A percentile compares a stretch with the other conserved stretches of the same genome.
Conservation (phyloP, 1,140 invertebrate genomes). For the Cherax quadricarinatus region DNA sequence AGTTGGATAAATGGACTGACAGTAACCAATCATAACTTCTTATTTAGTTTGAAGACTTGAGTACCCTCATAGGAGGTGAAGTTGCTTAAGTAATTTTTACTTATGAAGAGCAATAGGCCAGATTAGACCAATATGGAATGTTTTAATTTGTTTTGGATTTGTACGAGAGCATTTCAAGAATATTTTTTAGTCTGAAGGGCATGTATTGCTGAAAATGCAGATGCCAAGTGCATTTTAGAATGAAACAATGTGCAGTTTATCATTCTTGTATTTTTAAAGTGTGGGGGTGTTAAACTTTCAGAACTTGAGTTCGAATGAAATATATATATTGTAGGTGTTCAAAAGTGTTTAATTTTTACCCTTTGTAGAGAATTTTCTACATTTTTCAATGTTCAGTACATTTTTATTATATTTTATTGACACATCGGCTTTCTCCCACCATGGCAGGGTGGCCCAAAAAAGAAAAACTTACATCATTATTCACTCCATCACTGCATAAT, state of each 20-base stretch:
- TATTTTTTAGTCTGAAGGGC: neutral
- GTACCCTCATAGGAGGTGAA: neutral
- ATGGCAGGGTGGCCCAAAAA: too few species aligned
- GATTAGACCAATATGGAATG: too few species aligned
- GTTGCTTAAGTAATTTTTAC: neutral
- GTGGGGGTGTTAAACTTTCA: neutral
- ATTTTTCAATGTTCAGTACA: too few species aligned
- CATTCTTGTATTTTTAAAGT: conserved; percentile 15
- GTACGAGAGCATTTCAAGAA: neutral
- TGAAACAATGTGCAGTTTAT: neutral
- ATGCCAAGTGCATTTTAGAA: neutral
- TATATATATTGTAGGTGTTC: conserved; percentile 1
- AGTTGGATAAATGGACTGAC: neutral
- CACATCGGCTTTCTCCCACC: too few species aligned
- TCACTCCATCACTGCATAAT: too few species aligned
- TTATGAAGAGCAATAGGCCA: neutral
- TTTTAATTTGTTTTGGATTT: neutral
- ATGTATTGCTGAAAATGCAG: neutral
- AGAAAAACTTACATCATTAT: too few species aligned
- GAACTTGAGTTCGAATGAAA: neutral
- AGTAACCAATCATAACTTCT: neutral
- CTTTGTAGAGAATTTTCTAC: neutral
- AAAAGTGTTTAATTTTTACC: neutral
- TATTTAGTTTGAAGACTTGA: neutral
- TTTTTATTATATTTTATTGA: too few species aligned